Base-by-base conservation (phyloP, 1,140 invertebrate species). In the Macrotrachela quadricornifera region DNA sequence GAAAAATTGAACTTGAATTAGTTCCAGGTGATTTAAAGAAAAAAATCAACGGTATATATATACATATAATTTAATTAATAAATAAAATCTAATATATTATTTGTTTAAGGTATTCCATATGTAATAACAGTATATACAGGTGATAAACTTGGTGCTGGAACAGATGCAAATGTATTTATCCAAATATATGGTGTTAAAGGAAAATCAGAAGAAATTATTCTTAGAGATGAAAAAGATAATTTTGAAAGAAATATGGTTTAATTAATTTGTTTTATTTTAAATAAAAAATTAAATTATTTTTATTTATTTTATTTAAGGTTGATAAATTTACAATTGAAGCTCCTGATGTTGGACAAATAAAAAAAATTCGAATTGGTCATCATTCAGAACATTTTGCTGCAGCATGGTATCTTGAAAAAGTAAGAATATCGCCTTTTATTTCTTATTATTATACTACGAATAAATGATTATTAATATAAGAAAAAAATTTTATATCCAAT, bases 331-430 rank as follows among this genome's bases (percentile, higher is more conserved):
- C 57, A 46, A 57, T 70, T n/a, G 66, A 70, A 57, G 67, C 66
- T 30, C 66, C 66, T 10, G 62, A 60, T 21, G 50, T 70, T 49
- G 59, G 57, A 56, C 62, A 64, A 46, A 46, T 70, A 15, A 58
- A 58, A 10, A 70, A 68, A 50, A 66, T 70, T 21, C 51, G 63
- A 10, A 60, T 70, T n/a, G 66, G 67, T 4, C 68, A 70, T 59
- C 64, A 70, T 58, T 64, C 63, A 0, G 63, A 60, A 42, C 59
- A 59, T 39, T 17, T 59, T n/a, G 67, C 65, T 3, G 57, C 59
- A 54, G 68, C 64, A 30, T 70, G 68, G 68, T 69, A 64, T 51
- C 57, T 70, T n/a, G 64, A 69, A 49, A 70, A 68, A 54, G 62
- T 70, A 14, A 54, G 65, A 13, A n/a, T n/a, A n/a, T n/a, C n/a